Conservation (phyloP, 2,113 vertebrate genomes). For the Beaufortia kweichowensis region DNA sequence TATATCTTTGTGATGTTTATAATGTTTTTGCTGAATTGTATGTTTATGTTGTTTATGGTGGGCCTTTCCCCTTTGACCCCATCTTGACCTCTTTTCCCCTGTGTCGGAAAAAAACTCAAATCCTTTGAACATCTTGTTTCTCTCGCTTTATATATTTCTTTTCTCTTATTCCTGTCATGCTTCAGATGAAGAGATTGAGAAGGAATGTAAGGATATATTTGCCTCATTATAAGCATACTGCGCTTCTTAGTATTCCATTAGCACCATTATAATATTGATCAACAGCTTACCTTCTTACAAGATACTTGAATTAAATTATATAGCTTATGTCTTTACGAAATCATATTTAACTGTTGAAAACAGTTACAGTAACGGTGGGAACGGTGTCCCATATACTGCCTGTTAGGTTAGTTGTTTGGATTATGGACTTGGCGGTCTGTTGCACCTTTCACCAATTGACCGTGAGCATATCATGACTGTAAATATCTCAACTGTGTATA, state of each 20-base stretch:
- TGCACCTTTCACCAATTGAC: background rate
- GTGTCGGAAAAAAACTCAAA: background rate
- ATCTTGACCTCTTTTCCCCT: background rate
- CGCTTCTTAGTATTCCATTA: background rate
- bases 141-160: background rate
- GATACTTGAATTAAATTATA: no score
- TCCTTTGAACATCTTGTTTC: background rate
- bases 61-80: slow-evolving; percentile 26
- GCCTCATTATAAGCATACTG: slow-evolving; percentile 14
- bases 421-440: background rate
- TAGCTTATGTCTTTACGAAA: no score
- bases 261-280: background rate
- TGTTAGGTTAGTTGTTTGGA: background rate
- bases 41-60: slow-evolving; percentile 23
- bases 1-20: slow-evolving; percentile 21
- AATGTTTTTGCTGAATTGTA: slow-evolving; percentile 1
- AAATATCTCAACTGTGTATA: background rate
- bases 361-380: no score
- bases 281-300: background rate
- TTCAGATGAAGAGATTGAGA: slow-evolving; percentile 43
- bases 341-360: no score
- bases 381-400: no score
- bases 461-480: background rate
- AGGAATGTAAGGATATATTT: slow-evolving; percentile 29
- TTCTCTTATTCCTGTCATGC: slow-evolving; percentile 28